Evolutionary conservation across 92 coral and sea anemone species (phyloP).

Genomic region (Pocillopora meandrina): DNA sequence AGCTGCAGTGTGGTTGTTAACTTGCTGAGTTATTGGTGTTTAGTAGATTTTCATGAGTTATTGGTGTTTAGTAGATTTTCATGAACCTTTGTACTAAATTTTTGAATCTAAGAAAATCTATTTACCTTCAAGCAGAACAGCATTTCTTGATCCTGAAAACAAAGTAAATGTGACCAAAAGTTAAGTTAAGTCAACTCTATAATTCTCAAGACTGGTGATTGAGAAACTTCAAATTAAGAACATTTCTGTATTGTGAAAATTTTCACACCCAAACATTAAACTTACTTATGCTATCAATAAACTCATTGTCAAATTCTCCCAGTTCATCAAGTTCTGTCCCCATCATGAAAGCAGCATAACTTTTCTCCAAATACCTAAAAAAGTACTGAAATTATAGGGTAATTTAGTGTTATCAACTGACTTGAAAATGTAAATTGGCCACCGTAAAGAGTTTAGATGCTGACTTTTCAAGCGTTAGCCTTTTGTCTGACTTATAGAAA

Average conservation of each 20-base stretch:
- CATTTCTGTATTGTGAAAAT: too few relatives aligned
- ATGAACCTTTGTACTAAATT: neutral
- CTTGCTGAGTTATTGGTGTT: too few relatives aligned
- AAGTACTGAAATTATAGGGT: conserved; percentile 54
- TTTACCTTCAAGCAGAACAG: conserved; percentile 30
- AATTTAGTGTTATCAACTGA: neutral
- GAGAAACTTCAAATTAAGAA: too few relatives aligned
- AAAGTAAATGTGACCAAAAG: neutral
- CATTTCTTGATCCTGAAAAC: conserved; percentile 41
- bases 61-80: neutral
- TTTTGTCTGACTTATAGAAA: too few relatives aligned
- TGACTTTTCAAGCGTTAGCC: too few relatives aligned
- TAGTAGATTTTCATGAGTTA: neutral
- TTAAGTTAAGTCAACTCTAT: too few relatives aligned
- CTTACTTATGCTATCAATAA: conserved; percentile 82
- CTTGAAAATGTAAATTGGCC: too few relatives aligned
- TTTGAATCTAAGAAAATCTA: neutral
- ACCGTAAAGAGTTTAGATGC: too few relatives aligned
- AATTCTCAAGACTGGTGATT: too few relatives aligned
- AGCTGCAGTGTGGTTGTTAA: too few relatives aligned
- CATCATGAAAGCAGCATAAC: conserved; percentile 81
- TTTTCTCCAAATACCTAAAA: conserved; percentile 87
- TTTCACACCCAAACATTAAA: neutral
- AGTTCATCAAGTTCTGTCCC: conserved; percentile 87
- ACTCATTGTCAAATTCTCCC: conserved; percentile 73